These are phyloP conservation scores for Rhopalosiphum padi DNA, from an alignment of 1,140 invertebrate genomes.

Conservation along the genomic window DNA sequence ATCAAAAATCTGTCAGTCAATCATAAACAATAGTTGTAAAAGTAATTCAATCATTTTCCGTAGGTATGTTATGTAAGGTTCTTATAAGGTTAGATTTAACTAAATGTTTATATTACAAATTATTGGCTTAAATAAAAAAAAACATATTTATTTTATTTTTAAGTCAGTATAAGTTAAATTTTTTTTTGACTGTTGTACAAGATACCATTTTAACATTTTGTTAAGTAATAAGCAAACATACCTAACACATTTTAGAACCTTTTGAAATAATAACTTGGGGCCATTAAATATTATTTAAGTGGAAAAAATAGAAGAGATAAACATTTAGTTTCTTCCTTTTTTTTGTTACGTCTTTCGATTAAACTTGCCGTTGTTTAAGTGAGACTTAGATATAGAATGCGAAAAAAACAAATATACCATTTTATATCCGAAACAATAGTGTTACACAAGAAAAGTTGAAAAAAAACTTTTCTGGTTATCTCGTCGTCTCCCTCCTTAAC, in stretches of 20 bases:
- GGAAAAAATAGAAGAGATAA: constrained; percentile 19
- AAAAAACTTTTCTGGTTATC: constrained; percentile 53
- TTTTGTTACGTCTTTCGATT: constrained; percentile 22
- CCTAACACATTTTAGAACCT: not conserved
- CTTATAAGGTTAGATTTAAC: not conserved
- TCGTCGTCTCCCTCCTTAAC: constrained; percentile 10
- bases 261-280: not conserved
- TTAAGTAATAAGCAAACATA: not conserved
- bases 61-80: not conserved
- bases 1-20: constrained; percentile 1
- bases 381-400: constrained; percentile 16
- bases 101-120: not conserved
- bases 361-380: constrained; percentile 44
- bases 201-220: not conserved
- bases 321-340: constrained; percentile 39
- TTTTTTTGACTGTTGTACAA: not conserved
- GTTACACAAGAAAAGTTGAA: constrained; percentile 2
- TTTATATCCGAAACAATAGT: constrained; percentile 56
- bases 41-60: not conserved
- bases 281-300: constrained; percentile 17
- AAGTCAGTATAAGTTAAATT: not conserved
- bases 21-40: not conserved
- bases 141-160: not conserved
- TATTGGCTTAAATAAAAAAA: not conserved
- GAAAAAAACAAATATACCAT: constrained; percentile 47